Evolutionary conservation across 1,140 invertebrate genomes (phyloP).

Genomic region (Hermetia illucens): DNA sequence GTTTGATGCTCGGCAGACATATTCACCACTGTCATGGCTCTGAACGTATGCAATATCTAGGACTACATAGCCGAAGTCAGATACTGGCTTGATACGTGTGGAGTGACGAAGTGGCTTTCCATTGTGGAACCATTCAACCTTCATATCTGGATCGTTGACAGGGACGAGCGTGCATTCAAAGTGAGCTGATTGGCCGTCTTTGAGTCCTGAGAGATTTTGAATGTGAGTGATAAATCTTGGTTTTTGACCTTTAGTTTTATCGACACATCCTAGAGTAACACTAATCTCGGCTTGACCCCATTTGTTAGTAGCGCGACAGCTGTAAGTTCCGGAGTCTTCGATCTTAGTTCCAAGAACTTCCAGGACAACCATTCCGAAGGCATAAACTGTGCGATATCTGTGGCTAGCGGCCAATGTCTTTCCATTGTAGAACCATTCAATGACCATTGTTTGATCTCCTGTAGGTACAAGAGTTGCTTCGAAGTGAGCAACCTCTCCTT

Average conservation of each 20-base stretch:
- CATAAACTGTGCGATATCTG: conserved; percentile 78
- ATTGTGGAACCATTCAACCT: conserved; percentile 94
- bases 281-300: conserved; percentile 78
- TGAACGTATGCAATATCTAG: conserved; percentile 91
- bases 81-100: conserved; percentile 83
- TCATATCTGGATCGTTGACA: conserved; percentile 84
- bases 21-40: conserved; percentile 86
- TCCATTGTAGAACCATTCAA: conserved; percentile 96
- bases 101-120: conserved; percentile 74
- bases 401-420: conserved; percentile 77
- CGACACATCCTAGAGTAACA: conserved; percentile 67
- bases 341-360: conserved; percentile 84
- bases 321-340: conserved; percentile 75
- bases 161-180: conserved; percentile 86
- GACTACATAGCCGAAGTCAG: conserved; percentile 92
- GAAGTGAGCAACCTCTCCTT: conserved; percentile 87
- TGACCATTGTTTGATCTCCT: conserved; percentile 89
- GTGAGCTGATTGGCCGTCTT: conserved; percentile 83
- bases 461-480: conserved; percentile 86
- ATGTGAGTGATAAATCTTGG: conserved; percentile 81
- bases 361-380: conserved; percentile 89
- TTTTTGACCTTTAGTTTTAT: conserved; percentile 69
- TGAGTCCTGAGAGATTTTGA: conserved; percentile 67
- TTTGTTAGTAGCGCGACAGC: conserved; percentile 75
- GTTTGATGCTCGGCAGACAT: conserved; percentile 76